Conservation (phyloP, 2,113 vertebrate species). For the Leptobrachium leishanense region DNA sequence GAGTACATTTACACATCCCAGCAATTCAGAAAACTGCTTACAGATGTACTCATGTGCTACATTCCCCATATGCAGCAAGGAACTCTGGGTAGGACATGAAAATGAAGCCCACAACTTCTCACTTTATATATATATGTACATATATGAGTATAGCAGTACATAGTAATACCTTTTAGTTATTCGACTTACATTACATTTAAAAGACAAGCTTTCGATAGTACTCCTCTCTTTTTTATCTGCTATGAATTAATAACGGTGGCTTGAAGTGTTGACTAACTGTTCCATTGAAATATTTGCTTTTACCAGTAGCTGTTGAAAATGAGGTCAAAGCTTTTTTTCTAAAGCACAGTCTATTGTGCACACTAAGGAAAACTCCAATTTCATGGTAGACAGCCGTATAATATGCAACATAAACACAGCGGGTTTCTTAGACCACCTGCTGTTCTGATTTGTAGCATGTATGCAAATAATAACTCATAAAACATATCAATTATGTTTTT, state of each 20-base stretch:
- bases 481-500: background rate
- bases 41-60: no score
- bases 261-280: background rate
- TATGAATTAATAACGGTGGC: constrained; percentile 13
- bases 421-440: background rate
- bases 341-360: constrained; percentile 3
- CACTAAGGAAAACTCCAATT: background rate
- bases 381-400: background rate
- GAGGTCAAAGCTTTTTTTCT: constrained; percentile 8
- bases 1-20: no score
- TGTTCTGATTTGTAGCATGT: background rate
- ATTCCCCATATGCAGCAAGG: no score
- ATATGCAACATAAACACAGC: background rate
- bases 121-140: no score
- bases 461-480: constrained; percentile 2
- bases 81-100: no score
- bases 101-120: no score
- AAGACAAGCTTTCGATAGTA: no score
- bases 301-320: constrained; percentile 1
- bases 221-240: background rate
- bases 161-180: no score
- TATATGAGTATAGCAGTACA: no score
- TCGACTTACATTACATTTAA: no score
- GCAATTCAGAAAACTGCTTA: no score
- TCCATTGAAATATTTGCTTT: constrained; percentile 14